Conservation (phyloP, 1,140 invertebrate species). For the Drosophila repletoides region DNA sequence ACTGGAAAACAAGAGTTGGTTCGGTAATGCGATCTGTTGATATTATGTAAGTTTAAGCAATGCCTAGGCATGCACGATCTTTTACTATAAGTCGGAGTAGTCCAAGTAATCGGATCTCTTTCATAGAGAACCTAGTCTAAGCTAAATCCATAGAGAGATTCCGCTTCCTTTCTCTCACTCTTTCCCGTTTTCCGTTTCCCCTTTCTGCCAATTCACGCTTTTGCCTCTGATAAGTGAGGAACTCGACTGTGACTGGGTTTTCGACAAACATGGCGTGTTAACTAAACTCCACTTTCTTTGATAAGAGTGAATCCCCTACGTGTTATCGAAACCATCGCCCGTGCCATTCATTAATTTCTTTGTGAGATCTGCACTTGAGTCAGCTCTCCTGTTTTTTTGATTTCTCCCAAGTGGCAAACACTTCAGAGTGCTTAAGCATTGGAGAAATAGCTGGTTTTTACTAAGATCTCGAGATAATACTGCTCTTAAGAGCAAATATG, state of each 20-base stretch:
- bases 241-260: conserved; percentile 27
- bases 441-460: not conserved
- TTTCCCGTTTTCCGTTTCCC: no score
- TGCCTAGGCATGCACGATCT: conserved; percentile 49
- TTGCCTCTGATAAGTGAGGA: conserved; percentile 17
- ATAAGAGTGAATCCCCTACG: conserved; percentile 54
- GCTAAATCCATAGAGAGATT: conserved; percentile 10
- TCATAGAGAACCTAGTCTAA: conserved; percentile 2
- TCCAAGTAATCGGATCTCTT: conserved; percentile 36
- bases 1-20: conserved; percentile 49
- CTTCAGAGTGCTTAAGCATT: conserved; percentile 8
- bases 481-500: no score
- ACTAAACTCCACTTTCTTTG: conserved; percentile 14
- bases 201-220: conserved; percentile 22
- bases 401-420: conserved; percentile 20
- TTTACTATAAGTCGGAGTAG: no score
- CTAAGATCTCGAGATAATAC: not conserved
- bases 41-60: conserved; percentile 60
- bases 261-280: conserved; percentile 22
- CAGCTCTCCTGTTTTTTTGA: not conserved
- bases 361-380: conserved; percentile 12
- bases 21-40: conserved; percentile 57
- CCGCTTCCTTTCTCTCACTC: conserved; percentile 14
- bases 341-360: conserved; percentile 33
- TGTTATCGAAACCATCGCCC: conserved; percentile 11